These are phyloP conservation scores for Noturus placidus DNA, from an alignment of 2,113 vertebrate species.

Conservation along the genomic window DNA sequence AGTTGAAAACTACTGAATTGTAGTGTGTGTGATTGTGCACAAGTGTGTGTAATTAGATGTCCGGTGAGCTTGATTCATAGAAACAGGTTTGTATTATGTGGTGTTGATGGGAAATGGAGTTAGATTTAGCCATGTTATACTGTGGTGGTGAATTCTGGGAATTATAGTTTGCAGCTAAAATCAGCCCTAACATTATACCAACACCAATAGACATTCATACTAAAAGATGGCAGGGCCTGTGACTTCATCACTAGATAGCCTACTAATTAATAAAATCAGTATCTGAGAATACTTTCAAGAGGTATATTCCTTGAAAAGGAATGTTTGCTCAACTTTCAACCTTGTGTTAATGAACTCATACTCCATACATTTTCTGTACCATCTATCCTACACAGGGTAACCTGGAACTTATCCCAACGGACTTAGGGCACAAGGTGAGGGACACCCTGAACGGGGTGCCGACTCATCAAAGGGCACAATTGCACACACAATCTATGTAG, in stretches of 20 bases:
- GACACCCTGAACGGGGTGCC: too few relatives aligned
- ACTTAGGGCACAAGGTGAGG: too few relatives aligned
- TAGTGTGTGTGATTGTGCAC: neutral
- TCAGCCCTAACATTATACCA: constrained; percentile 36
- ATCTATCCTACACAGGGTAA: too few relatives aligned
- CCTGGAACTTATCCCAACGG: too few relatives aligned
- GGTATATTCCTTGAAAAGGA: constrained; percentile 74
- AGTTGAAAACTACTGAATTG: neutral
- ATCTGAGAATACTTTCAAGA: constrained; percentile 77
- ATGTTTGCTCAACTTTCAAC: constrained; percentile 72
- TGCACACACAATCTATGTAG: too few relatives aligned
- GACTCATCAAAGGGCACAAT: too few relatives aligned
- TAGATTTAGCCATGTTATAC: neutral
- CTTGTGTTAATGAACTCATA: neutral
- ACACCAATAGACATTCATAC: constrained; percentile 79
- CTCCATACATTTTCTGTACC: too few relatives aligned
- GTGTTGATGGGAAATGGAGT: neutral
- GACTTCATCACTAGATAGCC: constrained; percentile 77
- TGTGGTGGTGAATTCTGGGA: neutral
- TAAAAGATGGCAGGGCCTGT: constrained; percentile 72
- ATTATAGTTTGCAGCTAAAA: neutral
- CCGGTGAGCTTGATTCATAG: neutral
- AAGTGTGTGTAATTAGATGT: neutral
- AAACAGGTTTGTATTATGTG: neutral
- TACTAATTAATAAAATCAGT: constrained; percentile 78